Percentiles rank a stretch among this genome's conserved stretches.
These are phyloP conservation scores for Acronicta leporina DNA, from an alignment of 2,888 invertebrate genomes.

Conservation along the genomic window DNA sequence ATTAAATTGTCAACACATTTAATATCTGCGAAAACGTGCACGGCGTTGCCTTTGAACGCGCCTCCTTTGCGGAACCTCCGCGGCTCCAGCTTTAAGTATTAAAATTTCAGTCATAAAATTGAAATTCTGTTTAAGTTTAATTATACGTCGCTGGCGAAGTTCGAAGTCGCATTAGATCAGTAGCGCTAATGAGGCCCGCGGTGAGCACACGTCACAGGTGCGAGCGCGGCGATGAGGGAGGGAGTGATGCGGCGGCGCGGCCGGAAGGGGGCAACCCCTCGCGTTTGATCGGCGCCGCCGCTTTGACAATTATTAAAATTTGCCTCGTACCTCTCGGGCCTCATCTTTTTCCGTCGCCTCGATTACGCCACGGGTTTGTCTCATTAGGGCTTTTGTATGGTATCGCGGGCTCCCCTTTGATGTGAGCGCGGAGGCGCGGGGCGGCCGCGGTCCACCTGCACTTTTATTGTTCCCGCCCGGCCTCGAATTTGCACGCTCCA, in stretches of 20 bases:
- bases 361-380: slow-evolving; percentile 89
- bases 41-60: slow-evolving; percentile 87
- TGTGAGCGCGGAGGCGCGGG: slow-evolving; percentile 76
- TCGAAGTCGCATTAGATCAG: slow-evolving; percentile 87
- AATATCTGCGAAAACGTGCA: slow-evolving; percentile 89
- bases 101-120: slow-evolving; percentile 87
- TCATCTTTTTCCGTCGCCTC: slow-evolving; percentile 89
- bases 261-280: slow-evolving; percentile 65
- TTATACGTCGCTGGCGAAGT: slow-evolving; percentile 83
- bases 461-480: slow-evolving; percentile 85
- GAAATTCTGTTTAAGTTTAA: slow-evolving; percentile 88
- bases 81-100: slow-evolving; percentile 85
- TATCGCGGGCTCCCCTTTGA: slow-evolving; percentile 86
- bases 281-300: slow-evolving; percentile 89
- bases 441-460: slow-evolving; percentile 85
- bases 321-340: slow-evolving; percentile 88
- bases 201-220: slow-evolving; percentile 85
- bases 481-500: slow-evolving; percentile 86
- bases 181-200: slow-evolving; percentile 87
- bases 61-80: slow-evolving; percentile 82
- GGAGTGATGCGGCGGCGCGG: slow-evolving; percentile 45
- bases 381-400: slow-evolving; percentile 89
- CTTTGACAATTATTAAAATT: slow-evolving; percentile 90
- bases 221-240: slow-evolving; percentile 60
- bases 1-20: slow-evolving; percentile 90